phyloP scores from a whole-genome alignment of 2,888 invertebrate species.

The Cristatella mucedo region DNA sequence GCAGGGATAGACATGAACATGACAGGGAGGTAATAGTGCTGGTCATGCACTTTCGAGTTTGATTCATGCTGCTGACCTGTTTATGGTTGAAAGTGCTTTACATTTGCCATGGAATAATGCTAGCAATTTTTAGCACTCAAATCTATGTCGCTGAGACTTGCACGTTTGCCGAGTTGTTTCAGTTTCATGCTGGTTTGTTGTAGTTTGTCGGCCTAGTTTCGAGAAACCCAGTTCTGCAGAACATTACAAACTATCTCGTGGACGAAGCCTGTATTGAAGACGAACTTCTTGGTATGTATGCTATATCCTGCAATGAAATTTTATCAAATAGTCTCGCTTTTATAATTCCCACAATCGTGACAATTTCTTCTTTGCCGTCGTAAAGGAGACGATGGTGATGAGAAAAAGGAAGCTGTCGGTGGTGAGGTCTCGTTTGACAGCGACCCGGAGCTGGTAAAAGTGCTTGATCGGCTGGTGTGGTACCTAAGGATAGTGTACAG shows the following conservation, averaged over 20 bases:
- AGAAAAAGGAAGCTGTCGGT: slow-evolving; percentile 29
- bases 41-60: not conserved
- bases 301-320: not conserved
- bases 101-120: not conserved
- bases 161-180: not conserved
- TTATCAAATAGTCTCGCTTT: not conserved
- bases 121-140: not conserved
- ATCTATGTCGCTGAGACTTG: not conserved
- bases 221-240: slow-evolving; percentile 75
- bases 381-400: slow-evolving; percentile 21
- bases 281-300: slow-evolving; percentile 44
- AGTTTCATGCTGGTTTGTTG: not conserved
- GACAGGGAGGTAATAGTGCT: slow-evolving; percentile 25
- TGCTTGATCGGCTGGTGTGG: slow-evolving; percentile 61
- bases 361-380: too few species aligned
- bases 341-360: too few species aligned
- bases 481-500: slow-evolving; percentile 94
- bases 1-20: slow-evolving; percentile 25
- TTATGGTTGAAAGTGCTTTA: not conserved
- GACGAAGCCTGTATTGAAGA: slow-evolving; percentile 97
- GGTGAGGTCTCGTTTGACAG: slow-evolving; percentile 45
- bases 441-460: slow-evolving; percentile 50
- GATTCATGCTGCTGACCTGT: not conserved
- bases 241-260: slow-evolving; percentile 90
- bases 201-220: slow-evolving; percentile 27